These are phyloP conservation scores for Tetanocera ferruginea DNA, from an alignment of 2,888 invertebrate genomes.

Conservation along the genomic window DNA sequence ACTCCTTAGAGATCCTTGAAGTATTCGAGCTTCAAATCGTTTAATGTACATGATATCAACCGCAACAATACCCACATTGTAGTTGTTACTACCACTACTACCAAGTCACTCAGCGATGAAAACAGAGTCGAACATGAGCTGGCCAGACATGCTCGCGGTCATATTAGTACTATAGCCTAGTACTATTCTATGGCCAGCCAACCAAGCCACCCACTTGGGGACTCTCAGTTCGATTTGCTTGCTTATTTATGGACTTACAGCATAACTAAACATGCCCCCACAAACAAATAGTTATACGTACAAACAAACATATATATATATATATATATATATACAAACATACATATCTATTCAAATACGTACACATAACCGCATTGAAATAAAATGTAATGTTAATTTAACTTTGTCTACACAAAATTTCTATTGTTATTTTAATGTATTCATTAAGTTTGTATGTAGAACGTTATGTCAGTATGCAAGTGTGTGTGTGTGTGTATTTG, in stretches of 20 bases:
- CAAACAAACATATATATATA: not conserved
- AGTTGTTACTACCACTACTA: too few relatives aligned
- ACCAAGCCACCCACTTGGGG: slow-evolving; percentile 27
- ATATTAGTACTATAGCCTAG: too few relatives aligned
- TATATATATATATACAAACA: too few relatives aligned
- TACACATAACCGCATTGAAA: not conserved
- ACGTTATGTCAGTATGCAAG: not conserved
- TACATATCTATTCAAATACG: not conserved
- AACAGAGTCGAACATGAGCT: too few relatives aligned
- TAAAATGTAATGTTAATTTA: slow-evolving; percentile 46
- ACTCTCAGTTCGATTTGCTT: slow-evolving; percentile 37
- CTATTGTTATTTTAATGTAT: slow-evolving; percentile 46
- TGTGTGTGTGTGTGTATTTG: not conserved
- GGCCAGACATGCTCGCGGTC: slow-evolving; percentile 36
- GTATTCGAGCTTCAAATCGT: too few relatives aligned
- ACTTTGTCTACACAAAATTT: slow-evolving; percentile 45
- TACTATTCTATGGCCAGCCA: not conserved
- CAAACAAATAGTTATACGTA: not conserved
- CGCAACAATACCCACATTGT: too few relatives aligned
- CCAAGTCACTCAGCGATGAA: too few relatives aligned
- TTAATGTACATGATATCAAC: too few relatives aligned
- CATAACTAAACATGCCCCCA: not conserved
- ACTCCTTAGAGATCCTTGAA: too few relatives aligned
- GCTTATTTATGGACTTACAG: slow-evolving; percentile 24
- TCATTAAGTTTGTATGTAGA: slow-evolving; percentile 24